Evolutionary conservation across 2,797 vertebrate species (phyloP).

Genomic region (Diplodus sargus): DNA sequence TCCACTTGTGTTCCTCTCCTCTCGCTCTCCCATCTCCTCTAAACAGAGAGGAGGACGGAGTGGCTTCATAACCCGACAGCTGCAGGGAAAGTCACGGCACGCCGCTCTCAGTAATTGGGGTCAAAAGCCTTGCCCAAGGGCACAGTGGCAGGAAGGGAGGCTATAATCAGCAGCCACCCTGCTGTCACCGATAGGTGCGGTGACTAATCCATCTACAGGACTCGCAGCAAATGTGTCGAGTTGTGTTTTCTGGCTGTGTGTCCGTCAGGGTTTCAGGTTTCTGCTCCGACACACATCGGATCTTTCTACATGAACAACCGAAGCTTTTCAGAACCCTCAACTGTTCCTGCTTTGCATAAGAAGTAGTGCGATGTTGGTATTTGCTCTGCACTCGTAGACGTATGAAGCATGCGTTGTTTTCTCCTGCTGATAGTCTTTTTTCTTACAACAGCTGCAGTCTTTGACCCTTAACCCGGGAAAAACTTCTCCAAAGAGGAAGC

Average conservation of each 20-base stretch:
- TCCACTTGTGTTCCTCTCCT: not conserved
- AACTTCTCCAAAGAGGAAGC: too few relatives aligned
- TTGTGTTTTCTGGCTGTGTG: constrained; percentile 11
- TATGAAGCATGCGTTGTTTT: too few relatives aligned
- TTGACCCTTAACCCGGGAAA: too few relatives aligned
- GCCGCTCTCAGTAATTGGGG: constrained; percentile 64
- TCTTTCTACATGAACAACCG: not conserved
- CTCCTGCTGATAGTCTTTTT: too few relatives aligned
- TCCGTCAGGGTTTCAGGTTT: not conserved
- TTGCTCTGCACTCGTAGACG: too few relatives aligned
- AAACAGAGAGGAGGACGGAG: constrained; percentile 9
- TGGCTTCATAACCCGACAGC: constrained; percentile 29
- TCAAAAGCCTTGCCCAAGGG: constrained; percentile 69
- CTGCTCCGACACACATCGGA: not conserved
- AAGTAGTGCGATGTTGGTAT: too few relatives aligned
- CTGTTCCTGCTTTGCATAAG: too few relatives aligned
- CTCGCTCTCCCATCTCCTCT: not conserved
- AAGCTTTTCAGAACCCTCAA: too few relatives aligned
- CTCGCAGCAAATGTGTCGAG: constrained; percentile 23
- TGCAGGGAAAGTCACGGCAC: constrained; percentile 39
- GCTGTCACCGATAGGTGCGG: constrained; percentile 44
- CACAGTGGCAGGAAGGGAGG: constrained; percentile 51
- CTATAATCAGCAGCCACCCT: constrained; percentile 56
- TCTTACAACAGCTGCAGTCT: too few relatives aligned
- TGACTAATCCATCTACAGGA: constrained; percentile 35